These are phyloP conservation scores for Lepisosteus oculatus DNA, from an alignment of 2,113 vertebrate species.

Conservation along the genomic window DNA sequence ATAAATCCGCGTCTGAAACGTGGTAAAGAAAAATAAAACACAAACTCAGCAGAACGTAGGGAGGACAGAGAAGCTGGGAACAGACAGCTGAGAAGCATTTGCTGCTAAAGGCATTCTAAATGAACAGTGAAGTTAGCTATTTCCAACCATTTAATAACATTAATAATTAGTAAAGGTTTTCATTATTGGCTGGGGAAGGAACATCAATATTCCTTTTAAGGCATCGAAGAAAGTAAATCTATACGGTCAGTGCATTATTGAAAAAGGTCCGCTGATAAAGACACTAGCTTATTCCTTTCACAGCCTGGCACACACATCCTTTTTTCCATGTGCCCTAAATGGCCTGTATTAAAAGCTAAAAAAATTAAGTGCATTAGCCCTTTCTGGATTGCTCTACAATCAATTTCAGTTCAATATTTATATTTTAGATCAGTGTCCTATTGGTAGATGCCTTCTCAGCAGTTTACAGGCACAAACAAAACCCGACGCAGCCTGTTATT, in stretches of 20 bases:
- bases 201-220: slow-evolving; percentile 70
- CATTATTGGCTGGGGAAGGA: slow-evolving; percentile 70
- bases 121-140: slow-evolving; percentile 55
- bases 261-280: slow-evolving; percentile 44
- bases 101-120: slow-evolving; percentile 11
- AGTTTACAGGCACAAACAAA: background rate
- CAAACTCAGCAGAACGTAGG: slow-evolving; percentile 18
- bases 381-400: background rate
- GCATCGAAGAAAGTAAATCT: slow-evolving; percentile 62
- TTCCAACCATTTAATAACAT: slow-evolving; percentile 77
- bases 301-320: slow-evolving; percentile 17
- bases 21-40: too few species aligned
- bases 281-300: slow-evolving; percentile 33
- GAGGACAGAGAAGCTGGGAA: slow-evolving; percentile 9
- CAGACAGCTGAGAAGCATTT: background rate
- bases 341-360: slow-evolving; percentile 5
- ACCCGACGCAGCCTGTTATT: too few species aligned
- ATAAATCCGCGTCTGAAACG: too few species aligned
- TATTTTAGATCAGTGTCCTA: slow-evolving; percentile 5
- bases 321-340: slow-evolving; percentile 16
- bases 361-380: slow-evolving; percentile 9
- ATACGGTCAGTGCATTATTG: slow-evolving; percentile 71
- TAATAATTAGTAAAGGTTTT: slow-evolving; percentile 79
- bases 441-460: background rate
- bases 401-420: background rate